Conservation (phyloP, 2,888 invertebrate species). For the Stenchaetothrips biformis region DNA sequence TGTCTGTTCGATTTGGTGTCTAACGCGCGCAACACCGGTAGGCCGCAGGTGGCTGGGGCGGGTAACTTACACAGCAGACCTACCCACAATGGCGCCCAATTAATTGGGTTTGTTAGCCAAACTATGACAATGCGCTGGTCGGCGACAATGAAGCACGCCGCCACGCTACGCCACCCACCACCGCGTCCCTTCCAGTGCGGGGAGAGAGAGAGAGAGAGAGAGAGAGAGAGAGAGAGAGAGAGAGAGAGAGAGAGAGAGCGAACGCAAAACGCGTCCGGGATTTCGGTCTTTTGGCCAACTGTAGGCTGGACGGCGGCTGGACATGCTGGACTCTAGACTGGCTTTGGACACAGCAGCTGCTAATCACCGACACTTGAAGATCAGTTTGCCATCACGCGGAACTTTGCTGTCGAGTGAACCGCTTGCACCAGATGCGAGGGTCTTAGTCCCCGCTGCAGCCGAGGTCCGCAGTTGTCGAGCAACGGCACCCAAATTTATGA, state of each 20-base stretch:
- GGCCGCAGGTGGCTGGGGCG: not conserved
- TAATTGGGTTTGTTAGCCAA: conserved; percentile 1
- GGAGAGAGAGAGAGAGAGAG: no score
- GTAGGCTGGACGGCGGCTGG: no score
- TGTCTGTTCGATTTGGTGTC: not conserved
- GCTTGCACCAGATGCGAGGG: not conserved
- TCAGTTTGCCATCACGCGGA: not conserved
- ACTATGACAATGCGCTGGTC: not conserved
- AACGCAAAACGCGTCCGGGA: not conserved
- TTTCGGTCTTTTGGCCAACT: no score
- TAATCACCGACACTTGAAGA: not conserved
- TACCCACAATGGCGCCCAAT: not conserved
- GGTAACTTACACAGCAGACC: not conserved
- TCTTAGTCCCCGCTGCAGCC: not conserved
- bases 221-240: no score
- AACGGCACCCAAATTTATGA: not conserved
- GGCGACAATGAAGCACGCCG: no score
- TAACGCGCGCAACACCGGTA: not conserved
- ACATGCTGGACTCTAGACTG: no score
- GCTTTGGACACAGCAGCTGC: not conserved
- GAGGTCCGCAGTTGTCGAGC: not conserved
- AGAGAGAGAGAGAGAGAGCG: no score
- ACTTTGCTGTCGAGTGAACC: not conserved
- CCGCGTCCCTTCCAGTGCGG: no score
- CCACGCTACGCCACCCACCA: no score